Percentiles rank a stretch among this genome's conserved stretches.
Conservation (phyloP, 2,888 invertebrate genomes). For the Pardosa pseudoannulata region DNA sequence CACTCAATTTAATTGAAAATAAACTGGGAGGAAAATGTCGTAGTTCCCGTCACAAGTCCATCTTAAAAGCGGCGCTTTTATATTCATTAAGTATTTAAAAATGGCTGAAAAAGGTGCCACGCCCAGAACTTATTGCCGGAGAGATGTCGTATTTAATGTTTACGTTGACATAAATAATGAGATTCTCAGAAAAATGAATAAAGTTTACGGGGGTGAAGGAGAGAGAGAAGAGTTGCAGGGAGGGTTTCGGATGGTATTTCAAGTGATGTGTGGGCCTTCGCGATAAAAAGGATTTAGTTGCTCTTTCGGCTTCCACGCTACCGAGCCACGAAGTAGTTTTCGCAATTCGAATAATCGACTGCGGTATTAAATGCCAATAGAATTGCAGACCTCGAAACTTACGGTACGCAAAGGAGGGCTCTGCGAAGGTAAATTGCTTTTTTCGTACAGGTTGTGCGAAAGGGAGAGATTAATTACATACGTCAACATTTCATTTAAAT, state of each 20-base stretch:
- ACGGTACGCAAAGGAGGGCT: too few species aligned
- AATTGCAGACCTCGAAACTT: too few species aligned
- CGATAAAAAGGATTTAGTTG: neutral
- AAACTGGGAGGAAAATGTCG: constrained; percentile 33
- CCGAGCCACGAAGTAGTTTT: too few species aligned
- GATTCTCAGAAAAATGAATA: constrained; percentile 27
- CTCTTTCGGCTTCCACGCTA: too few species aligned
- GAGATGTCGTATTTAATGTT: constrained; percentile 69
- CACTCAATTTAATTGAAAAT: constrained; percentile 70
- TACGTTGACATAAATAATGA: constrained; percentile 68
- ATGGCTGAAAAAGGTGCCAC: constrained; percentile 55
- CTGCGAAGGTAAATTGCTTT: too few species aligned
- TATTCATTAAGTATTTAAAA: constrained; percentile 72
- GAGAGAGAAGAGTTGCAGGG: neutral
- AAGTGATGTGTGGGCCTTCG: neutral
- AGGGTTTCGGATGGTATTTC: neutral
- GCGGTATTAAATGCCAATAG: too few species aligned
- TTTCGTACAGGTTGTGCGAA: too few species aligned
- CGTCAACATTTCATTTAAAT: too few species aligned
- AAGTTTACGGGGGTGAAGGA: neutral
- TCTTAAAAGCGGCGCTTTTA: constrained; percentile 34
- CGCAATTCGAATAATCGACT: too few species aligned
- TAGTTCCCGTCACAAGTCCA: constrained; percentile 1
- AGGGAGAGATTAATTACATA: too few species aligned
- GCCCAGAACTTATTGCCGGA: constrained; percentile 54